Evolutionary conservation across 2,797 vertebrate species (phyloP), one percentile per base, ranked within the genome.

Genomic region (Cuculus canorus): DNA sequence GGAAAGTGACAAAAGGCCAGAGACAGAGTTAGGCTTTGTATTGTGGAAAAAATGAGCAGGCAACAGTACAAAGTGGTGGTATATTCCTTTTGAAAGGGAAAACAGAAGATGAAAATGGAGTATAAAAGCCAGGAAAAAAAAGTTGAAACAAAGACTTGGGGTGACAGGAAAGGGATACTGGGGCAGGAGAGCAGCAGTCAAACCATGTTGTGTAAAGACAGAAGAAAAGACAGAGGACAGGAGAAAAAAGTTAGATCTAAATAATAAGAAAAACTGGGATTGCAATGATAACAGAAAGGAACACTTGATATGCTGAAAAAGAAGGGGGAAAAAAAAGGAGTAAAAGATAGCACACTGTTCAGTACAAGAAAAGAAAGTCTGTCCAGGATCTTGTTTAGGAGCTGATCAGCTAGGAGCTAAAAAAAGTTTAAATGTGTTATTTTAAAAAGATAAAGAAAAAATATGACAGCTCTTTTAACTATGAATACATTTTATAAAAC

Each of bases 141-240:
- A 30, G 1, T 72, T 57, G 28, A 87, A 87, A 77, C 17, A 70
- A 80, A 91, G 15, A 90, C 18, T 30, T 77, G 64, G 92, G 27
- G 43, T 91, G 76, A 79, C 79, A 91, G 57, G 27, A 43, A 22
- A 77, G 73, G 4, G 11, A 79, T 65, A 72, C 78, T n/a, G 71
- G 4, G 1, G 13, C 37, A 66, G 39, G 64, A 16, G 7, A 80
- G 17, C 11, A 84, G 50, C 45, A 90, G 66, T 86, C 88, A 97
- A 90, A 68, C 5, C 6, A 23, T 86, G 59, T 45, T 47, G 30
- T 50, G 78, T 52, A 57, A 90, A 33, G 11, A 50, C 4, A 82
- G 60, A 95, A 96, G 69, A 30, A 70, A 78, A 91, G 12, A 33
- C 60, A 57, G 48, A 83, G 7, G 53, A 81, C 21, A 70, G 57